phyloP scores from a whole-genome alignment of 2,888 invertebrate genomes.

The Oscheius sp. region DNA sequence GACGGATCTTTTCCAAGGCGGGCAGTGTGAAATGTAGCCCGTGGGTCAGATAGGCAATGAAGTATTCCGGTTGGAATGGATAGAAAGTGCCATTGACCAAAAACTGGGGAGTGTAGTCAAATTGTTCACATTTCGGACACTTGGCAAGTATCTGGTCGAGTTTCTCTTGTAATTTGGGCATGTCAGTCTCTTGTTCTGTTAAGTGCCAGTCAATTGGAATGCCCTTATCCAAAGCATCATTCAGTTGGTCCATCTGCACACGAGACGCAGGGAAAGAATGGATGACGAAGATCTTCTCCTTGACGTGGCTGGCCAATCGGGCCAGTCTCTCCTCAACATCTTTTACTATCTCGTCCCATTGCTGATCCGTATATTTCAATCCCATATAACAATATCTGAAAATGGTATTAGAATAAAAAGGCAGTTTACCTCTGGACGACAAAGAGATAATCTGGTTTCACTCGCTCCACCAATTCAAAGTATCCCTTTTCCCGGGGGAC shows the following conservation, averaged over 20 bases:
- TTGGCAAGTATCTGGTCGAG: neutral
- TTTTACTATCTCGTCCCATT: constrained; percentile 1
- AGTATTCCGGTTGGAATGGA: neutral
- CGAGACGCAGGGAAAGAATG: neutral
- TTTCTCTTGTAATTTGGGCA: neutral
- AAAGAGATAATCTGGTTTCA: neutral
- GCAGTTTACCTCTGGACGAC: neutral
- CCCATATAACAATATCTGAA: neutral
- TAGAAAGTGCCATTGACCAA: neutral
- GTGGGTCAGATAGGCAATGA: neutral
- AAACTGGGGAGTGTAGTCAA: constrained; percentile 3
- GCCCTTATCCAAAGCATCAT: neutral
- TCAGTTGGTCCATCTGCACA: neutral
- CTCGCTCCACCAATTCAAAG: neutral
- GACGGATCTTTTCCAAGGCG: neutral
- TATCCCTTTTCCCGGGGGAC: neutral
- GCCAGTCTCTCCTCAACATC: neutral
- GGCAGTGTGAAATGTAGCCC: neutral
- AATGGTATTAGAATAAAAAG: too few species aligned
- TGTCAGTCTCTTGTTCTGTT: neutral
- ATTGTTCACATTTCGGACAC: constrained; percentile 3
- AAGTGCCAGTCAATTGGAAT: neutral
- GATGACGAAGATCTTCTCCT: neutral
- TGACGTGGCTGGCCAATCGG: neutral
- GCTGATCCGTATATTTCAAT: neutral